Percentiles rank a stretch among this genome's conserved stretches.
These are phyloP conservation scores for Isotomurus palustris DNA, from an alignment of 2,888 invertebrate genomes.

Conservation along the genomic window DNA sequence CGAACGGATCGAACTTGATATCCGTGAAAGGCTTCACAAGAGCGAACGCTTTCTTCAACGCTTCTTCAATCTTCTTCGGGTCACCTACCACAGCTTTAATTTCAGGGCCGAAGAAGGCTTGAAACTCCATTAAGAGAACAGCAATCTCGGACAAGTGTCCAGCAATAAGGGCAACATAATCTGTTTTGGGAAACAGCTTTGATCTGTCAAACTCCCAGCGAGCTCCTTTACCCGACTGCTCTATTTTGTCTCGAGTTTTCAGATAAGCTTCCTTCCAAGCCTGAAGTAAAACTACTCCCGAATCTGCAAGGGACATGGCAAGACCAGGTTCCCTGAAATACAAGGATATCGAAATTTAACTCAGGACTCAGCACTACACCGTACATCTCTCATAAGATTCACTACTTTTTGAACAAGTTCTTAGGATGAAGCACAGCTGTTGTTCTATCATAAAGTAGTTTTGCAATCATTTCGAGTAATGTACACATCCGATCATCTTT, in stretches of 20 bases:
- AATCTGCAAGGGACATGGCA: constrained; percentile 56
- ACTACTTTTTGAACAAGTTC: constrained; percentile 68
- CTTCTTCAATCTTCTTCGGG: constrained; percentile 78
- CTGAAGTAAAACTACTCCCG: constrained; percentile 65
- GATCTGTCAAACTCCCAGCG: constrained; percentile 90
- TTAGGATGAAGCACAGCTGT: constrained; percentile 65
- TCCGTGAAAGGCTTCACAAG: constrained; percentile 69
- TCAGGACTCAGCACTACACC: background rate
- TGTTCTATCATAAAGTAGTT: constrained; percentile 73
- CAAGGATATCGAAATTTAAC: background rate
- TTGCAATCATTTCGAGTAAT: constrained; percentile 74
- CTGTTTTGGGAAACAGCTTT: constrained; percentile 73
- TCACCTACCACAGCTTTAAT: constrained; percentile 81
- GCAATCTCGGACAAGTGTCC: constrained; percentile 68
- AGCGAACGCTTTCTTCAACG: constrained; percentile 72
- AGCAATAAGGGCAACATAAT: constrained; percentile 77
- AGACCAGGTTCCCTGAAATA: constrained; percentile 43
- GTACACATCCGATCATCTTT: constrained; percentile 81
- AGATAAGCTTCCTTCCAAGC: constrained; percentile 72
- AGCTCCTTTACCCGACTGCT: constrained; percentile 73
- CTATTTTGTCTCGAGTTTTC: constrained; percentile 75
- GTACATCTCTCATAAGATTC: constrained; percentile 22
- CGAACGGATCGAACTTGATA: constrained; percentile 79
- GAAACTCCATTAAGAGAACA: constrained; percentile 71
- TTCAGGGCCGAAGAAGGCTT: constrained; percentile 82